A percentile compares a stretch with the other conserved stretches of the same genome.
These are phyloP conservation scores for Harpagifer antarcticus DNA, from an alignment of 2,797 vertebrate genomes.

Conservation along the genomic window DNA sequence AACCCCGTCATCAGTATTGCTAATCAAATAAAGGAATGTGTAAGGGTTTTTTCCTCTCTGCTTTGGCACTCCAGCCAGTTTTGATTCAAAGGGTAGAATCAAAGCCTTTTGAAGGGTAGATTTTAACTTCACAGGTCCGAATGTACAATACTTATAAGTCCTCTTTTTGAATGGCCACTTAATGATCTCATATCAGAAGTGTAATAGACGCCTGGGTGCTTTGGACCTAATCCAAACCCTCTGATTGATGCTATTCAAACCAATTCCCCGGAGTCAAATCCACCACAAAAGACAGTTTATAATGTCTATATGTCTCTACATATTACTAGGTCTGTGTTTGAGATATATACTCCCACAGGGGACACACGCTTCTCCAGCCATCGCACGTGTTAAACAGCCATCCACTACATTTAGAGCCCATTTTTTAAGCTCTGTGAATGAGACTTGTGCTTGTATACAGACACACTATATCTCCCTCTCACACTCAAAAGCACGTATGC, in stretches of 20 bases:
- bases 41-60: conserved; percentile 68
- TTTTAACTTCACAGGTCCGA: conserved; percentile 54
- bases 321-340: conserved; percentile 4
- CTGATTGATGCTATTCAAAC: conserved; percentile 1
- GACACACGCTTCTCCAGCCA: conserved; percentile 5
- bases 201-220: neutral
- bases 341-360: neutral
- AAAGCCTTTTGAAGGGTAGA: conserved; percentile 68
- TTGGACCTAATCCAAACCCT: conserved; percentile 16
- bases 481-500: conserved; percentile 25
- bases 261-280: neutral
- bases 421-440: conserved; percentile 33
- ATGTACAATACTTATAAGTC: conserved; percentile 34
- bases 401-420: conserved; percentile 23
- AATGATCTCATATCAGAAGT: conserved; percentile 42
- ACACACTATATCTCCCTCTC: conserved; percentile 31
- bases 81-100: conserved; percentile 54
- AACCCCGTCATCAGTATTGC: conserved; percentile 83
- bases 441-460: conserved; percentile 3
- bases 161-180: conserved; percentile 43
- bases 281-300: neutral
- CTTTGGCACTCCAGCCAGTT: conserved; percentile 41
- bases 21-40: conserved; percentile 84
- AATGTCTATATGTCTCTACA: neutral
- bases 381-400: conserved; percentile 17